Evolutionary conservation across 2,888 invertebrate genomes (phyloP), one percentile per base, ranked within the genome.

Genomic region (Patella ulyssiponensis): DNA sequence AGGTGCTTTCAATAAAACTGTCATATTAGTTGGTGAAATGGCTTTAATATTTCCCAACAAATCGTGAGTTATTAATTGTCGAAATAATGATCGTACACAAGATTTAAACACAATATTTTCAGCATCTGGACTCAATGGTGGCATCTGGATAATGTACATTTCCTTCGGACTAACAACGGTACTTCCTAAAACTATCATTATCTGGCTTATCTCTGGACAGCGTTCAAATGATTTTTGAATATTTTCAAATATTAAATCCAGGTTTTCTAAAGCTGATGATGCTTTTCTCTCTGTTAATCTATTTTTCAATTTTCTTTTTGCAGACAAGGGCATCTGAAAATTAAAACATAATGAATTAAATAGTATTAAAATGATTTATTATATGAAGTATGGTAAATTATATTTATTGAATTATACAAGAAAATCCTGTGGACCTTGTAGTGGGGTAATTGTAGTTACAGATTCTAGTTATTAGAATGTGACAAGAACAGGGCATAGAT

Each of bases 91-190:
- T 76, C 83, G 82, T 2, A 85, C 76, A 74, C 83, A 85, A 15
- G 77, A 73, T 78, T 83, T 86, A 20, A 72, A 70, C 1, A 77
- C 52, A 9, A 81, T 27, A 9, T 72, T 52, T 23, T 80, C 75
- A 20, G 76, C 80, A 7, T 82, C 80, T 15, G 79, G 82, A 64
- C 78, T 75, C 15, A 75, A 33, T 11, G 78, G 75, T 9, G 86
- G 79, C 11, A 87, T 75, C 69, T 84, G 85, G 33, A 88, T 81
- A 53, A 83, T 23, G 73, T 85, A 88, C 0, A 82, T 78, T 79
- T 88, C 88, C 75, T 86, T 88, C 5, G 88, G 88, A 54, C 84
- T 87, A 15, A 87, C 81, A n/a, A 81, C 44, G 3, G 88, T 87
- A 27, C 86, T 83, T 7, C 88, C 88, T 14, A 88, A 64, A 3